Conservation (phyloP, 1,140 invertebrate species). For the Nasonia giraulti region DNA sequence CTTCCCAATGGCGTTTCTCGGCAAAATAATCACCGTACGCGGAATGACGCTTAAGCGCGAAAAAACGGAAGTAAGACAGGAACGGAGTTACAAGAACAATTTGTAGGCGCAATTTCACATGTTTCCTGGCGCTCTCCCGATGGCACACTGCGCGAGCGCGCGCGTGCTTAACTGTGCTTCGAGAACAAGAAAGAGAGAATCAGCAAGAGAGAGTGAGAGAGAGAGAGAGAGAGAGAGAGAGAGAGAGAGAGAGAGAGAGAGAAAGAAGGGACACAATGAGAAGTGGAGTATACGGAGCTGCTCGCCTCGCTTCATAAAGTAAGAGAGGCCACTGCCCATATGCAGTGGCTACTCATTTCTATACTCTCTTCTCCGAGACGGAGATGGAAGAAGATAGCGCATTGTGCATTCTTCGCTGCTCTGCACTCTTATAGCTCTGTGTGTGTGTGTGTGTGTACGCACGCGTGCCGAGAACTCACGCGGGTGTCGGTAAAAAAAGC, state of each 20-base stretch:
- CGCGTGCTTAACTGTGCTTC: slow-evolving; percentile 42
- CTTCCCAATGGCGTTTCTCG: slow-evolving; percentile 42
- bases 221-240: slow-evolving; percentile 11
- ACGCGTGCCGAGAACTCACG: neutral
- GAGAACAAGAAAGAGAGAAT: slow-evolving; percentile 3
- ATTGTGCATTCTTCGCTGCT: slow-evolving; percentile 31
- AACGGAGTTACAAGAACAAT: slow-evolving; percentile 50
- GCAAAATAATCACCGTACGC: slow-evolving; percentile 49
- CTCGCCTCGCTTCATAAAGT: slow-evolving; percentile 63
- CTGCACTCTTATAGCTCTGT: neutral
- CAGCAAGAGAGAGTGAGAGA: neutral
- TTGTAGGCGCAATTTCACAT: slow-evolving; percentile 52
- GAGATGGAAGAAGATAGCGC: slow-evolving; percentile 13
- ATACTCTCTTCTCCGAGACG: neutral
- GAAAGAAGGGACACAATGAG: slow-evolving; percentile 21
- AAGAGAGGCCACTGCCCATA: slow-evolving; percentile 64
- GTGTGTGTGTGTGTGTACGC: neutral
- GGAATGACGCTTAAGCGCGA: slow-evolving; percentile 44
- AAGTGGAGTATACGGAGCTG: slow-evolving; percentile 43
- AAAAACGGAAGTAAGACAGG: slow-evolving; percentile 51
- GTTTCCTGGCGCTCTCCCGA: slow-evolving; percentile 44
- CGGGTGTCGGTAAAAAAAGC: no score
- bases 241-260: slow-evolving; percentile 27
- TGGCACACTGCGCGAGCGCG: slow-evolving; percentile 24
- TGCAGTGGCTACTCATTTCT: slow-evolving; percentile 57